Conservation (phyloP, 1,140 invertebrate species). For the Coptotermes formosanus region DNA sequence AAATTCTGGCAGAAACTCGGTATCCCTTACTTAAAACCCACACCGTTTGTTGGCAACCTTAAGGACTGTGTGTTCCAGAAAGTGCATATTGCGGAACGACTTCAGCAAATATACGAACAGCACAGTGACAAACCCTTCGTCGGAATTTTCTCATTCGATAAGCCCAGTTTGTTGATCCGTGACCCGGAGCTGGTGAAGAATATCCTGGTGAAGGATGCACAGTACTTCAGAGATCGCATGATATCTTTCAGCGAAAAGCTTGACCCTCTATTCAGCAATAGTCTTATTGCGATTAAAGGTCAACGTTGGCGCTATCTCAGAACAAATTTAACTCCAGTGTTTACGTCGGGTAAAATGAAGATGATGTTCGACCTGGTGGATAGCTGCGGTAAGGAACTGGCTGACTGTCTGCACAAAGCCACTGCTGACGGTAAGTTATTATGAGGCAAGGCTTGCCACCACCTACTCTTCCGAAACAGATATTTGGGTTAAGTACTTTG, state of each 20-base stretch:
- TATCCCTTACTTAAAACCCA: constrained; percentile 43
- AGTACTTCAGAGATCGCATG: no score
- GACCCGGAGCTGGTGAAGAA: no score
- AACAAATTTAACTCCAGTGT: not conserved
- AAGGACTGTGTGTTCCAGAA: constrained; percentile 44
- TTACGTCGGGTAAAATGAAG: constrained; percentile 7
- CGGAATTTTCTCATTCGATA: not conserved
- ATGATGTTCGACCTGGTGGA: not conserved
- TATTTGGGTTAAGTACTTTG: no score
- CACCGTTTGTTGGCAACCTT: constrained; percentile 45
- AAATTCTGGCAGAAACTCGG: constrained; percentile 45
- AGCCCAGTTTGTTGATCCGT: constrained; percentile 24
- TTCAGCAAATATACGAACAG: not conserved
- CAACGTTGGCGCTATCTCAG: not conserved
- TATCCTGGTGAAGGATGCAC: no score
- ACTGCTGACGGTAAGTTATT: no score
- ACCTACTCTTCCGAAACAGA: no score
- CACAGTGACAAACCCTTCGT: not conserved
- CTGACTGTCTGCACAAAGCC: not conserved
- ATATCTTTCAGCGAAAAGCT: no score
- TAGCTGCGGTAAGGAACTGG: not conserved
- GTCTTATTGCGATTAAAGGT: not conserved
- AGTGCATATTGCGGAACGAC: constrained; percentile 21
- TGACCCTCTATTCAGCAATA: not conserved
- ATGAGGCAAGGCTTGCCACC: no score